A percentile compares a stretch with the other conserved stretches of the same genome.
Conservation (phyloP, 23 tunicate species). For the Halocynthia roretzi region DNA sequence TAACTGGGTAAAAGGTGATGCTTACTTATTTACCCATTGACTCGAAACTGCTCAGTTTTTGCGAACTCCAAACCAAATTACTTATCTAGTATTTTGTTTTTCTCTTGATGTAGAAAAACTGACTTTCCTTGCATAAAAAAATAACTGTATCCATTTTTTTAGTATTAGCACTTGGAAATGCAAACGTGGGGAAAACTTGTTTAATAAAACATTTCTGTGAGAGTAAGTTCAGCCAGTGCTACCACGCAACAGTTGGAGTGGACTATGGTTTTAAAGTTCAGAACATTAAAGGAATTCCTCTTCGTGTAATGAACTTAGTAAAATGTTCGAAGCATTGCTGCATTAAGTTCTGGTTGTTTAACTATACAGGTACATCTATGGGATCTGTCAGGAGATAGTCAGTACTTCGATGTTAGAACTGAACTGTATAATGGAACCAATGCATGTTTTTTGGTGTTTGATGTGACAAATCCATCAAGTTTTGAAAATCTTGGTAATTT, state of each 20-base stretch:
- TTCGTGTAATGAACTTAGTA: conserved; percentile 31
- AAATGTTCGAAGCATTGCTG: background rate
- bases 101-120: background rate
- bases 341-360: background rate
- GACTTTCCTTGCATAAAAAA: background rate
- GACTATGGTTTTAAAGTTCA: conserved; percentile 90
- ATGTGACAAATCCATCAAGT: conserved; percentile 48
- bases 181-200: conserved; percentile 74
- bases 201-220: conserved; percentile 88
- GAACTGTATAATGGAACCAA: conserved; percentile 61
- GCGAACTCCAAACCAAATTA: too few relatives aligned
- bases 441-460: conserved; percentile 79
- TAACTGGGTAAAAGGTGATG: conserved; percentile 21
- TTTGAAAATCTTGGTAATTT: conserved; percentile 60
- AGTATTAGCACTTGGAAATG: conserved; percentile 81
- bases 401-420: conserved; percentile 75
- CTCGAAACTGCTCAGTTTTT: too few relatives aligned
- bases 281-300: conserved; percentile 68
- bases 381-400: conserved; percentile 90
- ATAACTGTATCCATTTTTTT: background rate
- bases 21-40: too few relatives aligned
- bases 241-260: conserved; percentile 92
- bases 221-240: conserved; percentile 74
- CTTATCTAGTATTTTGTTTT: background rate
- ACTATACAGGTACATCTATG: conserved; percentile 67